Percentiles rank a stretch among this genome's conserved stretches.
Conservation (phyloP, 2,797 vertebrate genomes). For the Oceanodroma leucorhoa region DNA sequence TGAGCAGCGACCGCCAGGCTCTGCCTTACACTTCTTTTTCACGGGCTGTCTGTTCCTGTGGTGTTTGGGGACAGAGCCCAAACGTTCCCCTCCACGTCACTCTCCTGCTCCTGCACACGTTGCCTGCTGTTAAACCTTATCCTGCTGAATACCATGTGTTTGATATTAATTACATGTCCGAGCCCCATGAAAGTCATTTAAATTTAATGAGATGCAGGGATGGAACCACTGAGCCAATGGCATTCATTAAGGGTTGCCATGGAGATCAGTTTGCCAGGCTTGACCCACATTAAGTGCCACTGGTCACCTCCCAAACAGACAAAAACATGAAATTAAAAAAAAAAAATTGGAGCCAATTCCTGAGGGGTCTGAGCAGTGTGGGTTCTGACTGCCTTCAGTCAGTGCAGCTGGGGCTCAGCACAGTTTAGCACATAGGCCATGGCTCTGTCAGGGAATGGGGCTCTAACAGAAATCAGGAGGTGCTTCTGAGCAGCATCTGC, state of each 20-base stretch:
- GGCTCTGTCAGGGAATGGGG: background rate
- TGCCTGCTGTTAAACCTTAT: constrained; percentile 61
- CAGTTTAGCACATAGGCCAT: background rate
- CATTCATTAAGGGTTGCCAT: constrained; percentile 73
- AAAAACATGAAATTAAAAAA: constrained; percentile 61
- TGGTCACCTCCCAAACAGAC: constrained; percentile 64
- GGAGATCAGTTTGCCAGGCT: constrained; percentile 68
- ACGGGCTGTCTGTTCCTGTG: background rate
- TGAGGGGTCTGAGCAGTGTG: constrained; percentile 15
- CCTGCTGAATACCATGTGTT: constrained; percentile 67
- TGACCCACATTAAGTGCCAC: constrained; percentile 73
- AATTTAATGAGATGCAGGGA: constrained; percentile 74
- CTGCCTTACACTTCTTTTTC: background rate
- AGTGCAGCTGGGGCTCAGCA: constrained; percentile 24
- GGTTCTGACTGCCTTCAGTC: background rate
- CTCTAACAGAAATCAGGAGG: background rate
- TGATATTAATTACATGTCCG: constrained; percentile 72
- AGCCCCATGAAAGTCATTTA: constrained; percentile 71
- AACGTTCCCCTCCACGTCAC: background rate
- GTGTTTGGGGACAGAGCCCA: constrained; percentile 10
- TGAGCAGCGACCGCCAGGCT: background rate
- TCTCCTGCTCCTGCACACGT: background rate
- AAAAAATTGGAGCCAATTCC: constrained; percentile 52
- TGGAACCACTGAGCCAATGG: constrained; percentile 69
- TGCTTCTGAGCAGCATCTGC: background rate